phyloP scores from a whole-genome alignment of 2,888 invertebrate species.

The Acronicta psi region DNA sequence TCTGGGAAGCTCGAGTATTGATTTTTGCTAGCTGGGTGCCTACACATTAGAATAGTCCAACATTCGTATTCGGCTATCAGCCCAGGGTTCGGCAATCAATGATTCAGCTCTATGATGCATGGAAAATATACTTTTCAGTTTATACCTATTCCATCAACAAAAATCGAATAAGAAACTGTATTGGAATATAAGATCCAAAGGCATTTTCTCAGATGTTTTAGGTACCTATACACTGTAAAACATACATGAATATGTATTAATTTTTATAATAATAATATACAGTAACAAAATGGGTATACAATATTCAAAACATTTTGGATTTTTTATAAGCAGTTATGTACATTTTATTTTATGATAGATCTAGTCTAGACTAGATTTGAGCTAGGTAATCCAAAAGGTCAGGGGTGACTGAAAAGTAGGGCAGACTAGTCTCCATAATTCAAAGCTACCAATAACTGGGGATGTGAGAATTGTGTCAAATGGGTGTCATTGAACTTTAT shows the following conservation, averaged over 20 bases:
- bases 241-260: too few species aligned
- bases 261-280: too few species aligned
- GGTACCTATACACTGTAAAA: too few species aligned
- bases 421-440: constrained; percentile 15
- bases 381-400: constrained; percentile 13
- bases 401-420: constrained; percentile 22
- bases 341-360: constrained; percentile 4
- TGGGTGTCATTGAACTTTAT: constrained; percentile 43
- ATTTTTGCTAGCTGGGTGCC: constrained; percentile 77
- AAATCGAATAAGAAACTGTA: too few species aligned
- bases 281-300: too few species aligned
- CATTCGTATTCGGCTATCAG: constrained; percentile 38
- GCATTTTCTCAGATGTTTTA: too few species aligned
- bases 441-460: constrained; percentile 3
- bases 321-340: neutral
- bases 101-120: constrained; percentile 2
- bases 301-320: too few species aligned
- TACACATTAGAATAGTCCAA: constrained; percentile 72
- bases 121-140: neutral
- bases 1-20: constrained; percentile 77
- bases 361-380: constrained; percentile 5
- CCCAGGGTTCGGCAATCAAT: constrained; percentile 21
- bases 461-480: constrained; percentile 23
- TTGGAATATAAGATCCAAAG: too few species aligned
- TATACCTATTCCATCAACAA: too few species aligned